Conservation (phyloP, 2,797 vertebrate genomes). For the Tapirus indicus region DNA sequence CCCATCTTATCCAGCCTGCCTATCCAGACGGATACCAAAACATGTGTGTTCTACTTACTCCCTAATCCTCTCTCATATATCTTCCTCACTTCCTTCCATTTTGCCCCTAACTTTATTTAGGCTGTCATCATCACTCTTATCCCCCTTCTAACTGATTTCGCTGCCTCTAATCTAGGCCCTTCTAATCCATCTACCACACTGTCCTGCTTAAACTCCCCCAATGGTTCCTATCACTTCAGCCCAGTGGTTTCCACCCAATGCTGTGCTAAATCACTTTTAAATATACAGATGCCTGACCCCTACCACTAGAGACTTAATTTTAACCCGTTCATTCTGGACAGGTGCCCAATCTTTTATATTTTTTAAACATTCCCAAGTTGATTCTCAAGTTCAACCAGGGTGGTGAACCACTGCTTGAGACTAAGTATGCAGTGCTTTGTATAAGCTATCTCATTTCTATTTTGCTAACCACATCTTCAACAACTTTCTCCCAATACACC, state of each 20-base stretch:
- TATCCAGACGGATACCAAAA: neutral
- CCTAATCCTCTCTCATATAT: neutral
- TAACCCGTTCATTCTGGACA: neutral
- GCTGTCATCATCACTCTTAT: neutral
- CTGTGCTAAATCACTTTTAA: neutral
- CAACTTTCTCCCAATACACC: neutral
- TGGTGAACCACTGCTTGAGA: neutral
- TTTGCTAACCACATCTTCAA: neutral
- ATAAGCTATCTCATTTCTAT: neutral
- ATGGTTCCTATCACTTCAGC: neutral
- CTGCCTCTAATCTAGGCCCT: neutral
- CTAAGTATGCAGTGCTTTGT: neutral
- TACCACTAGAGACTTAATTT: neutral
- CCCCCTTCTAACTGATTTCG: neutral
- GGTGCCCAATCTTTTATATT: neutral
- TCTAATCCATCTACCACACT: neutral
- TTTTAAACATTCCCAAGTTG: neutral
- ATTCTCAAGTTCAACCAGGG: neutral
- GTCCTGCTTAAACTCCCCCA: neutral
- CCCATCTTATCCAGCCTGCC: neutral
- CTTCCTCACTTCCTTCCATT: neutral
- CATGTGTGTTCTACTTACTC: neutral
- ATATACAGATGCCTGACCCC: neutral
- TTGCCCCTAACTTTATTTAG: neutral
- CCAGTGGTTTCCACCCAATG: neutral